phyloP scores from a whole-genome alignment of 92 coral and sea anemone genomes.

The Parazoanthus swiftii region DNA sequence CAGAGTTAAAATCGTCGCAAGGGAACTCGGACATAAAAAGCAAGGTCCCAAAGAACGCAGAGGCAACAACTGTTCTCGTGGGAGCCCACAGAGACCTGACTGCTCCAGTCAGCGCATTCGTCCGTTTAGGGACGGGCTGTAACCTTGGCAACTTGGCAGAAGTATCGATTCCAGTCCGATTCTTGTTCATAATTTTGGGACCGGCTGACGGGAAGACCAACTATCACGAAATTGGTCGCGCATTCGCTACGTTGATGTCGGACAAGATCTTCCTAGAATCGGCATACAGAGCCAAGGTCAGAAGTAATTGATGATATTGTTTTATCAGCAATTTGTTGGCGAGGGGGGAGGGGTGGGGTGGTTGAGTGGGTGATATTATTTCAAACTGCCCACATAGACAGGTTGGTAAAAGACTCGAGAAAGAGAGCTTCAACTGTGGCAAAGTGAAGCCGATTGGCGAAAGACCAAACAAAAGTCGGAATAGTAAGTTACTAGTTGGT shows the following conservation, averaged over 20 bases:
- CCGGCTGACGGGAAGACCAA: slow-evolving; percentile 64
- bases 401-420: no score
- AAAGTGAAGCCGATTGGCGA: no score
- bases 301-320: background rate
- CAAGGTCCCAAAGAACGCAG: slow-evolving; percentile 79
- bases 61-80: slow-evolving; percentile 92
- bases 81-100: slow-evolving; percentile 74
- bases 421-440: no score
- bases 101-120: slow-evolving; percentile 72
- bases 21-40: slow-evolving; percentile 57
- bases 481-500: no score
- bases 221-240: slow-evolving; percentile 92
- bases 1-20: slow-evolving; percentile 25
- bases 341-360: background rate
- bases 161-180: slow-evolving; percentile 86
- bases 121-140: slow-evolving; percentile 86
- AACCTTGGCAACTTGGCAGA: slow-evolving; percentile 87
- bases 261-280: slow-evolving; percentile 81
- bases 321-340: background rate
- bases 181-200: slow-evolving; percentile 81
- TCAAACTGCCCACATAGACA: no score
- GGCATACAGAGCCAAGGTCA: slow-evolving; percentile 80
- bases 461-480: no score
- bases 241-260: slow-evolving; percentile 89
- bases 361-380: no score